A percentile compares a stretch with the other conserved stretches of the same genome.
Conservation (phyloP, 2,888 invertebrate species). For the Sycophila texana region DNA sequence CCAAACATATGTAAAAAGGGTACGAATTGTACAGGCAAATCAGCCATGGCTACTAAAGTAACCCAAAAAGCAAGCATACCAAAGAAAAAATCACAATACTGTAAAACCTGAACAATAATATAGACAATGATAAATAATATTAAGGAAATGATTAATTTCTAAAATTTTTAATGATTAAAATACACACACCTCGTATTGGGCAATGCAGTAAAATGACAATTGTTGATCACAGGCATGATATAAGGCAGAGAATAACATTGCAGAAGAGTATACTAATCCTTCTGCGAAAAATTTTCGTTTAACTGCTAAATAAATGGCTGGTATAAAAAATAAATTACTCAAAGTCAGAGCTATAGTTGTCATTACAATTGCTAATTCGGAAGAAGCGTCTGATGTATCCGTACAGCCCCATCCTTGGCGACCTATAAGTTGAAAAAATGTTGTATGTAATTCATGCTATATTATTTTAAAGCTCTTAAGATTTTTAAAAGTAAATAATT, state of each 20-base stretch:
- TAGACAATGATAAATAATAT: slow-evolving; percentile 18
- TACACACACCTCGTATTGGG: slow-evolving; percentile 72
- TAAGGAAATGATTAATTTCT: neutral
- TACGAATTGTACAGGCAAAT: slow-evolving; percentile 72
- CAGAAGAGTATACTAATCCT: slow-evolving; percentile 78
- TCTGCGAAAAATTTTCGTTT: slow-evolving; percentile 77
- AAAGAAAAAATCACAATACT: slow-evolving; percentile 79
- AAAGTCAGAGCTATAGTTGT: slow-evolving; percentile 77
- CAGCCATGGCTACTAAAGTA: slow-evolving; percentile 78
- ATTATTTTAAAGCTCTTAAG: neutral
- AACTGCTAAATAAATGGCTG: slow-evolving; percentile 77
- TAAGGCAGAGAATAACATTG: slow-evolving; percentile 79
- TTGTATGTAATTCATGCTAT: slow-evolving; percentile 22
- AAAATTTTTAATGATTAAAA: neutral
- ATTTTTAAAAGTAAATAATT: slow-evolving; percentile 34
- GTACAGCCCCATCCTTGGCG: slow-evolving; percentile 80
- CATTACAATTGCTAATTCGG: slow-evolving; percentile 70
- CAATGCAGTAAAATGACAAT: slow-evolving; percentile 74
- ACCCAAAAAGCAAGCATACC: slow-evolving; percentile 80
- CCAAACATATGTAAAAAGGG: slow-evolving; percentile 77
- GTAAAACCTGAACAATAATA: slow-evolving; percentile 74
- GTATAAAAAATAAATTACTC: slow-evolving; percentile 80
- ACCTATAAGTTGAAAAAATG: slow-evolving; percentile 69
- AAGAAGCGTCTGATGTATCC: slow-evolving; percentile 76
- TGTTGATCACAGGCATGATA: slow-evolving; percentile 81